Base-by-base conservation (phyloP, 2,113 vertebrate species). In the Corvus moneduloides region DNA sequence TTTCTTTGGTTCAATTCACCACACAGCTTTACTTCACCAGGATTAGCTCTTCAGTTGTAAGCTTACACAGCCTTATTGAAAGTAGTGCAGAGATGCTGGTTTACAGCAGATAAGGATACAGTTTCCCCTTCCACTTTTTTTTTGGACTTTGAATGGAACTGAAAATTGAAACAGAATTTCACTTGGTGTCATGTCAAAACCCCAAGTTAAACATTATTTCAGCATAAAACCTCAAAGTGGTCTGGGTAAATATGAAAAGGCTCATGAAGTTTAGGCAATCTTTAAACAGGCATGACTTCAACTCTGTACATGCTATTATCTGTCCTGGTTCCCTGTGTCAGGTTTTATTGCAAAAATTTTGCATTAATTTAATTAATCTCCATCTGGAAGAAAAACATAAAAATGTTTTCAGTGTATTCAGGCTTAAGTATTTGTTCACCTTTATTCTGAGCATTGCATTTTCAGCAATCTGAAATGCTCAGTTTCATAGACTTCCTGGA, bases 1-100 rank as follows among this genome's bases (percentile, higher is more conserved):
- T 96, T 97, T 96, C 88, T 94, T 93, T 90, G 88, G 73, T 96
- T 96, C 79, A 83, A 6, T 84, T 89, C 86, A 94, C 76, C 86
- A 92, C 90, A 95, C 44, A 6, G 80, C 79, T 96, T 96, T 87
- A 68, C 73, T 94, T 93, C 79, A 80, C 69, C 68, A 33, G 73
- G 88, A 93, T 95, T 94, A 93, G 79, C 41, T 87, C 79, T 87
- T 92, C 69, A 87, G 79, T 80, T 58, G 44, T 72, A 94, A 95
- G 62, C 51, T 85, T 72, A 59, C 1, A 11, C 32, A 86, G 56
- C 17, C 41, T 74, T 84, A 43, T 13, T 87, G 73, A 87, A 92
- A 77, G 61, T 23, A 63, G 63, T 37, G 43, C 10, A 43, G 43
- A 80, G 78, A 91, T 73, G 33, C 30, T 91, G 48, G 35, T 75